Evolutionary conservation across 2,888 invertebrate species (phyloP).

Genomic region (Lomographa bimaculata): DNA sequence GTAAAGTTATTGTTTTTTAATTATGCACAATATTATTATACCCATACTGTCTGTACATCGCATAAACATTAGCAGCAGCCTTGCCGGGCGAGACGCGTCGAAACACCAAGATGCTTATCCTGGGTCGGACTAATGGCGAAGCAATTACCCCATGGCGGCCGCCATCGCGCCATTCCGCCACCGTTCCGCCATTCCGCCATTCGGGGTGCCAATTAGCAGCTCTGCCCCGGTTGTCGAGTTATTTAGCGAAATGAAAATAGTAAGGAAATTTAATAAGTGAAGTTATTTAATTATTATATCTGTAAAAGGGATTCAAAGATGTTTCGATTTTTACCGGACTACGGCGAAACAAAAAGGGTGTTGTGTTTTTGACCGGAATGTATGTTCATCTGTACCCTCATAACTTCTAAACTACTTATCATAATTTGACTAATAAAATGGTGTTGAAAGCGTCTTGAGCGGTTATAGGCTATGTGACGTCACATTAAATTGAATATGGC

Average conservation of each 20-base stretch:
- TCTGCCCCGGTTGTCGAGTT: conserved; percentile 8
- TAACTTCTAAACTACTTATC: no score
- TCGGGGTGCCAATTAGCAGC: conserved; percentile 43
- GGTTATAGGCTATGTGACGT: no score
- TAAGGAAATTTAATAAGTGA: not conserved
- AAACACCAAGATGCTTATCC: conserved; percentile 53
- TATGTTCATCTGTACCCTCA: no score
- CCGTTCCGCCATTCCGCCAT: conserved; percentile 37
- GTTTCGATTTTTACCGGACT: no score
- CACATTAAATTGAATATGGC: no score
- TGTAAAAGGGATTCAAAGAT: no score
- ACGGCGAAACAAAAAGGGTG: no score
- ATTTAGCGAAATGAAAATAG: conserved; percentile 8
- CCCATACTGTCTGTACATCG: conserved; percentile 1
- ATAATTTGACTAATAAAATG: no score
- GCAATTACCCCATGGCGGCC: conserved; percentile 52
- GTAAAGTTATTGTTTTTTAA: no score
- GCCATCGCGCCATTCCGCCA: conserved; percentile 24
- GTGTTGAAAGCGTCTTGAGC: no score
- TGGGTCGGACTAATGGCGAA: conserved; percentile 54
- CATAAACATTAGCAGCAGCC: conserved; percentile 29
- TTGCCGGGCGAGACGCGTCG: conserved; percentile 28
- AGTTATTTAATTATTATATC: no score
- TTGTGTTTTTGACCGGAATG: no score
- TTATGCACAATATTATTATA: not conserved